A percentile compares a stretch with the other conserved stretches of the same genome.
These are phyloP conservation scores for Caenorhabditis sulstoni DNA, from an alignment of 2,888 invertebrate species.

Conservation along the genomic window DNA sequence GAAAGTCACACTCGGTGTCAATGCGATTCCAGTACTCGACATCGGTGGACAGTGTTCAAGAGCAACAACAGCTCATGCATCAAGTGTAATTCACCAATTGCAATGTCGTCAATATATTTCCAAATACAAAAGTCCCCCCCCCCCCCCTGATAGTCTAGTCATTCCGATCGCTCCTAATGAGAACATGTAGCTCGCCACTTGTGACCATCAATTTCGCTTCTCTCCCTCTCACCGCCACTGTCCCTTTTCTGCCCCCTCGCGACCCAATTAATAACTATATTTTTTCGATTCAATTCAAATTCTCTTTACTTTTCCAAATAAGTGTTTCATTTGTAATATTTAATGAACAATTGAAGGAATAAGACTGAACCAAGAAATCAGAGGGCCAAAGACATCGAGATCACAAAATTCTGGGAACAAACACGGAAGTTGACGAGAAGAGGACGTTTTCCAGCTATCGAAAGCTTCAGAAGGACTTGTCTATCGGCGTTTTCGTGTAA, in stretches of 20 bases:
- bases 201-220: no score
- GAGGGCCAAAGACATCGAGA: constrained; percentile 18
- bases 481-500: constrained; percentile 48
- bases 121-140: no score
- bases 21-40: constrained; percentile 58
- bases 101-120: no score
- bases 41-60: constrained; percentile 53
- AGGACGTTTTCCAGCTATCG: background rate
- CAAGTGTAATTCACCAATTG: constrained; percentile 9
- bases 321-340: no score
- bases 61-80: constrained; percentile 39
- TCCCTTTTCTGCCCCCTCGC: no score
- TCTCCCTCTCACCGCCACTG: no score
- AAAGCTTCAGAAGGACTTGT: constrained; percentile 17
- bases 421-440: background rate
- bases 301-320: no score
- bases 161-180: no score
- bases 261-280: no score
- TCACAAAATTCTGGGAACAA: constrained; percentile 16
- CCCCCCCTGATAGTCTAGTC: no score
- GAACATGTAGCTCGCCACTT: constrained; percentile 5
- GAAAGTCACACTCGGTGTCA: constrained; percentile 57
- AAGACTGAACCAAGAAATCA: background rate
- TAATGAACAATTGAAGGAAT: background rate
- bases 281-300: no score